Evolutionary conservation across 2,888 invertebrate genomes (phyloP).

Genomic region (Toxonevra muliebris): DNA sequence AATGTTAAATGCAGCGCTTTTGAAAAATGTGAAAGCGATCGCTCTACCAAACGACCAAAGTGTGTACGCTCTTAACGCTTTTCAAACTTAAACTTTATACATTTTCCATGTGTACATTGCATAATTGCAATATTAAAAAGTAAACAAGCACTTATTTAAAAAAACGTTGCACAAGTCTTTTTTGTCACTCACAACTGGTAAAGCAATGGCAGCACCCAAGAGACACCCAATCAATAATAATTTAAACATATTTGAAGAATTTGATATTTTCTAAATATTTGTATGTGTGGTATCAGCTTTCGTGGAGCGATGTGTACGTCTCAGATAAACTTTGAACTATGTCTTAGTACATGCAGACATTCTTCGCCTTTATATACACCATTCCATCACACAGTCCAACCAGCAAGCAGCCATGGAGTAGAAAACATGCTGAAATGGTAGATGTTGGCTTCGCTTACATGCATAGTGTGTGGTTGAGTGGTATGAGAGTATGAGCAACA

Average conservation of each 20-base stretch:
- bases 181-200: slow-evolving; percentile 59
- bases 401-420: too few species aligned
- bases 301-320: too few species aligned
- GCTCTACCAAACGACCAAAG: slow-evolving; percentile 72
- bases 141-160: not conserved
- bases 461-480: too few species aligned
- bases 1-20: slow-evolving; percentile 75
- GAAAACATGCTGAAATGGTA: too few species aligned
- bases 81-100: not conserved
- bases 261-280: not conserved
- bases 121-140: not conserved
- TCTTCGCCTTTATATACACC: too few species aligned
- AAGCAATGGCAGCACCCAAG: slow-evolving; percentile 50
- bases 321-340: too few species aligned
- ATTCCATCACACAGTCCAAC: too few species aligned
- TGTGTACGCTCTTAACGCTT: slow-evolving; percentile 69
- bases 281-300: too few species aligned
- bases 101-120: not conserved
- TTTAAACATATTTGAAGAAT: slow-evolving; percentile 20
- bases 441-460: too few species aligned
- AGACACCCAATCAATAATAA: slow-evolving; percentile 24
- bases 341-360: too few species aligned
- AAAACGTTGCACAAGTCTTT: too few species aligned
- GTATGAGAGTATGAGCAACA: too few species aligned
- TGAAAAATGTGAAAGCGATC: slow-evolving; percentile 76